A percentile compares a stretch with the other conserved stretches of the same genome.
These are phyloP conservation scores for Eilema griseolum DNA, from an alignment of 2,888 invertebrate genomes.

Conservation along the genomic window DNA sequence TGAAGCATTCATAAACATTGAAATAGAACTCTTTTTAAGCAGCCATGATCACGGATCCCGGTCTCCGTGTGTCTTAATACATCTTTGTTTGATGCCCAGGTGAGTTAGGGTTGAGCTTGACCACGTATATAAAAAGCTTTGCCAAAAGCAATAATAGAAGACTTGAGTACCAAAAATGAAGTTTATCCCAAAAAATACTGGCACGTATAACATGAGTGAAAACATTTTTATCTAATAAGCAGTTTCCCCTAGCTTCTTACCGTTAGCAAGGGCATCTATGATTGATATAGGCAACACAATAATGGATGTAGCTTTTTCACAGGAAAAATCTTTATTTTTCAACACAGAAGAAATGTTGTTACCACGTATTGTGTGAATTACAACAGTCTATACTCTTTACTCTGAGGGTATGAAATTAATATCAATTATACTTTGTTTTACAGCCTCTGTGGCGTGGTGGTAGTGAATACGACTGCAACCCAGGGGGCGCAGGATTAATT, in stretches of 20 bases:
- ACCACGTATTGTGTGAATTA: neutral
- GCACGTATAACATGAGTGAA: conserved; percentile 11
- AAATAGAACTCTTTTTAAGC: too few species aligned
- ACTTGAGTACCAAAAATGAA: neutral
- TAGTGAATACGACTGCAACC: too few species aligned
- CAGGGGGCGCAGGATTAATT: too few species aligned
- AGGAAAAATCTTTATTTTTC: neutral
- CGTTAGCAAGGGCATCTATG: conserved; percentile 16
- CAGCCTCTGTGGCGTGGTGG: too few species aligned
- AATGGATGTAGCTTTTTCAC: conserved; percentile 15
- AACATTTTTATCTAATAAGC: conserved; percentile 26
- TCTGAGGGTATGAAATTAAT: neutral
- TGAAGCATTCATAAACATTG: too few species aligned
- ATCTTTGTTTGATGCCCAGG: neutral
- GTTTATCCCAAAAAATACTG: neutral
- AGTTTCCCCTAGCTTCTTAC: conserved; percentile 10
- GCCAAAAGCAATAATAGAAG: neutral
- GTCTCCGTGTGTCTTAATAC: neutral
- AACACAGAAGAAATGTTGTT: neutral
- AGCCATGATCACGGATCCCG: too few species aligned
- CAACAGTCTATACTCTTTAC: neutral
- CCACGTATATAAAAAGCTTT: neutral
- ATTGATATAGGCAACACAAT: conserved; percentile 21
- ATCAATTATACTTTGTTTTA: neutral
- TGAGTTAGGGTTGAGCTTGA: neutral